Evolutionary conservation across 2,888 invertebrate species (phyloP), one percentile per base, ranked within the genome.

Genomic region (Thera britannica): DNA sequence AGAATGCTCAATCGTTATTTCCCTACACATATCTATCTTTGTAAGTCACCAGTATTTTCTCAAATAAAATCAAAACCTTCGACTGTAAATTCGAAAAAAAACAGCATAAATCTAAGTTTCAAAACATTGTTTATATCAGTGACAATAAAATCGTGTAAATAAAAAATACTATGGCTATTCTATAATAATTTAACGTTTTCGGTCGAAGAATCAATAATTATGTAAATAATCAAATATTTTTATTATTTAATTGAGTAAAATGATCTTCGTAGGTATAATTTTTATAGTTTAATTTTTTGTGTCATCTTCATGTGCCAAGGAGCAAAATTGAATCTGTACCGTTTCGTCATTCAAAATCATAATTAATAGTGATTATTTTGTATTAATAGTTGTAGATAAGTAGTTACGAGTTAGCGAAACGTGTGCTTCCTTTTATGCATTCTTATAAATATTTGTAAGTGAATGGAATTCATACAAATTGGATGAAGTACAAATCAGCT

Each of bases 261-360:
- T 89, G 92, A 92, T 92, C 90, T 92, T 91, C 86, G 86, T 91
- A 82, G 86, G 83, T 80, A 77, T 81, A 83, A 86, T 76, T 74
- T 76, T 74, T 76, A 74, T 83, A 81, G 68, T 78, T 82, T 78
- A 81, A 81, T 76, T 79, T 78, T 83, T 79, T 89, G 92, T 92
- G 92, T 92, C 92, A 92, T 93, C 81, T 75, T 83, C 78, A 87
- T 86, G 92, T 92, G 92, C 92, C 92, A 92, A 91, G 82, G 90
- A 86, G 90, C 90, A 84, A 81, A 82, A 74, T 58, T 74, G 68
- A 70, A 71, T 65, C 74, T 78, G 80, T 81, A 78, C 77, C 78
- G 77, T 78, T 75, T 73, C 75, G 74, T 76, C 73, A 71, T 48
- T 70, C 71, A 74, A 77, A 75, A 75, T 67, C 74, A 75, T 74